Conservation (phyloP, 2,113 vertebrate species). For the Oxyruncus cristatus region DNA sequence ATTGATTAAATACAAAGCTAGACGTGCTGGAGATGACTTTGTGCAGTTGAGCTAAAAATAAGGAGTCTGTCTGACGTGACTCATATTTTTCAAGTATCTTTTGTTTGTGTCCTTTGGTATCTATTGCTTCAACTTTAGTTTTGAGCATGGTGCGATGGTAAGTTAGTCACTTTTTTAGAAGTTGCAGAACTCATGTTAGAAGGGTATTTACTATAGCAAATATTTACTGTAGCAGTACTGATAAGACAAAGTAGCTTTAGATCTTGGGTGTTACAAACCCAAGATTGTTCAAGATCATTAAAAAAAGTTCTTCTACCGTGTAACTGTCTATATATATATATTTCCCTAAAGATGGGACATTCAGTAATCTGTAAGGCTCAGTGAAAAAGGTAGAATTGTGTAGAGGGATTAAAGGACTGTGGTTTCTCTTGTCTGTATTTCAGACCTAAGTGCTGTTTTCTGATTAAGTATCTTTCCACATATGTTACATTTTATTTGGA, state of each 20-base stretch:
- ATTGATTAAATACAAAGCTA: neutral
- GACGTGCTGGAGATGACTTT: neutral
- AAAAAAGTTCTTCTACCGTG: accelerated
- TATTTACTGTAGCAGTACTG: neutral
- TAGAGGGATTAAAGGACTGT: neutral
- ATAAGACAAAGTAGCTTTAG: neutral
- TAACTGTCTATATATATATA: neutral
- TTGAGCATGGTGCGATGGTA: neutral
- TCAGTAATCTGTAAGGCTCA: neutral
- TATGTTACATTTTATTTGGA: neutral
- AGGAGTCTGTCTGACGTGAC: neutral
- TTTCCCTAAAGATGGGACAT: neutral
- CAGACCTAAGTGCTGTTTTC: neutral
- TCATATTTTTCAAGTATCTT: neutral
- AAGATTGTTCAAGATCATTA: neutral
- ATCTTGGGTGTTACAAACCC: neutral
- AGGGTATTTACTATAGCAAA: neutral
- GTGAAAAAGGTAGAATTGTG: neutral
- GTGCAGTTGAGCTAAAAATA: neutral
- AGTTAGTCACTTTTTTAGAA: neutral
- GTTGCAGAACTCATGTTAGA: neutral
- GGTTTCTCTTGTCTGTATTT: neutral
- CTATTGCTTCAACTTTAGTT: neutral
- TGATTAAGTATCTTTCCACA: neutral
- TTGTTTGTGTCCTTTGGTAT: neutral